A percentile compares a stretch with the other conserved stretches of the same genome.
Conservation (phyloP, 64 coral and sea anemone species). For the Astreopora myriophthalma region DNA sequence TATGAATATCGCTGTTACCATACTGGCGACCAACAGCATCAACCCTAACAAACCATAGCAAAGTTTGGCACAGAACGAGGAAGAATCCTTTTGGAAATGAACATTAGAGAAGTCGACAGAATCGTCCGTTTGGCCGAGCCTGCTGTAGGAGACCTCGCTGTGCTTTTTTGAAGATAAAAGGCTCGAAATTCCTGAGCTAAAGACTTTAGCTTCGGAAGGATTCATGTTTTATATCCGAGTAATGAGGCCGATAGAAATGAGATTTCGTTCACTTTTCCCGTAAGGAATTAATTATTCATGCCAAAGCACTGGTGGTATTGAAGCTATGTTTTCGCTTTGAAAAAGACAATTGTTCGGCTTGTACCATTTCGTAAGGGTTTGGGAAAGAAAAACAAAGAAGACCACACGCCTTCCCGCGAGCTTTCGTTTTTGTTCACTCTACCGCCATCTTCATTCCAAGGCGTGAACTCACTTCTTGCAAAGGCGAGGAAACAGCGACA, state of each 20-base stretch:
- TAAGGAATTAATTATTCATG: constrained; percentile 20
- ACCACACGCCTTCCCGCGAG: too few relatives aligned
- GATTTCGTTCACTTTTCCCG: background rate
- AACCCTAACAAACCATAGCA: background rate
- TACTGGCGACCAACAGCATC: background rate
- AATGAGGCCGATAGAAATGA: background rate
- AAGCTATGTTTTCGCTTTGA: background rate
- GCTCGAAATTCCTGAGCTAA: background rate
- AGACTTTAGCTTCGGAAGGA: constrained; percentile 26
- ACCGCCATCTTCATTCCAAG: too few relatives aligned
- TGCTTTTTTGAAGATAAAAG: background rate
- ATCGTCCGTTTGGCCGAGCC: background rate
- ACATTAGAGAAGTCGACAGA: constrained; percentile 35
- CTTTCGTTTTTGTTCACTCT: too few relatives aligned
- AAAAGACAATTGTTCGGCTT: background rate
- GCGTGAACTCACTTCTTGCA: too few relatives aligned
- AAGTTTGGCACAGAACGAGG: background rate
- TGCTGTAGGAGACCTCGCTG: constrained; percentile 4
- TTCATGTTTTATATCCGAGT: background rate
- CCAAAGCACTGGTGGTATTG: constrained; percentile 1
- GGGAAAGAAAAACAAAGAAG: background rate
- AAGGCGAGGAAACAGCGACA: too few relatives aligned
- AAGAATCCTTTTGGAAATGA: constrained; percentile 19
- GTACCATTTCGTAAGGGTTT: too few relatives aligned
- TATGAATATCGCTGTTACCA: background rate